Evolutionary conservation across 2,113 vertebrate genomes (phyloP).

Genomic region (Miniopterus natalensis): DNA sequence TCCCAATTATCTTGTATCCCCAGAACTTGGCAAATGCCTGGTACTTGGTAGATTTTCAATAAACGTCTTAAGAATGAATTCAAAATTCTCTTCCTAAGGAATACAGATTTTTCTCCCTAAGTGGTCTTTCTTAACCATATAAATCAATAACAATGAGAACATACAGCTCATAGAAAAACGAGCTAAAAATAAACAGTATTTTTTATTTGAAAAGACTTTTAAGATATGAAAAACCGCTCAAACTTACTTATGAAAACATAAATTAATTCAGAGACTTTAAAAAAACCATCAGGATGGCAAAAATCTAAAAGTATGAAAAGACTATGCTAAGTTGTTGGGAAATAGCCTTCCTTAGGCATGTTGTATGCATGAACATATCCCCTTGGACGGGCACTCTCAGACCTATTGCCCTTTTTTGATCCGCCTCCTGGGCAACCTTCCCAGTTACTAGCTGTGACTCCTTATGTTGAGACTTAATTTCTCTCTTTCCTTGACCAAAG

Average conservation of each 20-base stretch:
- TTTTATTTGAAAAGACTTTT: background rate
- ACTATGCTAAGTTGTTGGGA: background rate
- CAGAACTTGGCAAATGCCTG: background rate
- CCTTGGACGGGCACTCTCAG: background rate
- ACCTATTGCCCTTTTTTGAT: background rate
- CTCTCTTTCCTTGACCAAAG: background rate
- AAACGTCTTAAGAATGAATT: background rate
- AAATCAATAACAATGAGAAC: background rate
- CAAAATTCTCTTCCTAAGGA: background rate
- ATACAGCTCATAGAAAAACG: background rate
- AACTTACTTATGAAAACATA: background rate
- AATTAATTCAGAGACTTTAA: background rate
- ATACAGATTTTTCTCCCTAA: background rate
- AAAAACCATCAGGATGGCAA: background rate
- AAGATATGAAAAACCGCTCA: background rate
- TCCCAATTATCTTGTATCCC: background rate
- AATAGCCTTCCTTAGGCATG: background rate
- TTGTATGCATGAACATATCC: background rate
- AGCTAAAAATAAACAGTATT: background rate
- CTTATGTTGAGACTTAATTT: background rate
- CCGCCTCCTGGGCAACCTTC: background rate
- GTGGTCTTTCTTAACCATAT: background rate
- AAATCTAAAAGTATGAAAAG: background rate
- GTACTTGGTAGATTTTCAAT: background rate
- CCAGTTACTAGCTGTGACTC: background rate